phyloP scores from a whole-genome alignment of 2,888 invertebrate genomes.

The Aphidius colemani region DNA sequence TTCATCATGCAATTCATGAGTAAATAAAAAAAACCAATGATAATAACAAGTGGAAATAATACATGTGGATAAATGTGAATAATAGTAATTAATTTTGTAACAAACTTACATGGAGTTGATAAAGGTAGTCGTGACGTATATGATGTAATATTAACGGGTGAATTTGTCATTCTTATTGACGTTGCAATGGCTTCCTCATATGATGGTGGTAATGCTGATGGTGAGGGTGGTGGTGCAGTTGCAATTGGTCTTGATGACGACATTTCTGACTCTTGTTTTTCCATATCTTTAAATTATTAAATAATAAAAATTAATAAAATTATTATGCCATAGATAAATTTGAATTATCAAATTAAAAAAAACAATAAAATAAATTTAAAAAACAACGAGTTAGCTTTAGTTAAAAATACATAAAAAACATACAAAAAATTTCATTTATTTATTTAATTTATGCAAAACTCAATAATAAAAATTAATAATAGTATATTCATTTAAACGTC shows the following conservation, averaged over 20 bases:
- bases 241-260: conserved; percentile 16
- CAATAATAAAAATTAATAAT: not conserved
- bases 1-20: conserved; percentile 2
- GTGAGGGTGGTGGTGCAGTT: conserved; percentile 22
- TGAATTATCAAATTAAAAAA: too few species aligned
- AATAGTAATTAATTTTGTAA: conserved; percentile 1
- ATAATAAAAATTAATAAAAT: conserved; percentile 1
- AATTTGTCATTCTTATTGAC: conserved; percentile 24
- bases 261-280: conserved; percentile 18
- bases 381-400: too few species aligned
- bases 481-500: not conserved
- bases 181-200: conserved; percentile 35
- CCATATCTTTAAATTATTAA: conserved; percentile 14
- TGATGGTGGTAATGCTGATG: conserved; percentile 33
- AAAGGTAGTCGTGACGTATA: conserved; percentile 42
- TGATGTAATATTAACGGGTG: conserved; percentile 35
- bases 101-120: conserved; percentile 40
- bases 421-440: too few species aligned
- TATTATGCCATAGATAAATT: not conserved
- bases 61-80: not conserved
- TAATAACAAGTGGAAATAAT: not conserved
- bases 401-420: too few species aligned
- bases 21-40: conserved; percentile 1
- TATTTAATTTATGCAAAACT: too few species aligned
- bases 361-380: too few species aligned